Evolutionary conservation across 1,140 invertebrate species (phyloP).

Genomic region (Leptopilina boulardi): DNA sequence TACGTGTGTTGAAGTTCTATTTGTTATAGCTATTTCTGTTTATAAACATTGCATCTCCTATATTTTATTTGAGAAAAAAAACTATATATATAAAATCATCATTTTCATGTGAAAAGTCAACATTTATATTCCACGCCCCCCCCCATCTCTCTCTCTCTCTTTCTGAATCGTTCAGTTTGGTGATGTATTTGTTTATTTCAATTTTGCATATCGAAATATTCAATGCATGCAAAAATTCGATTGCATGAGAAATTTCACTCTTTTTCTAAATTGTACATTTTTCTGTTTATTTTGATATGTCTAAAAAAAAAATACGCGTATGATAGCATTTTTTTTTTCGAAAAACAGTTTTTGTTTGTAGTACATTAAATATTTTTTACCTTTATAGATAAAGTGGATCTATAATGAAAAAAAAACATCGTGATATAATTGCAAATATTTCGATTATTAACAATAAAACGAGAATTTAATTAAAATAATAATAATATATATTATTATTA

Average conservation of each 20-base stretch:
- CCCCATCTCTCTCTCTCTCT: no score
- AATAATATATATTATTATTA: no score
- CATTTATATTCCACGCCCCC: slow-evolving; percentile 12
- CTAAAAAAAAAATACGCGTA: no score
- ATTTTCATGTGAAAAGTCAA: slow-evolving; percentile 10
- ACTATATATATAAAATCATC: not conserved
- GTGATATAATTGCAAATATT: no score
- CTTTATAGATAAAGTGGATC: no score
- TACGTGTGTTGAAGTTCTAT: not conserved
- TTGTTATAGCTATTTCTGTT: not conserved
- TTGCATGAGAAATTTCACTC: not conserved
- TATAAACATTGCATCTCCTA: not conserved
- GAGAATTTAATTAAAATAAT: no score
- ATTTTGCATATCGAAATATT: slow-evolving; percentile 14
- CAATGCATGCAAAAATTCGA: slow-evolving; percentile 33
- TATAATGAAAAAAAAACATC: no score
- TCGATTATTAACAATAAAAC: no score
- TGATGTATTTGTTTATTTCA: slow-evolving; percentile 18
- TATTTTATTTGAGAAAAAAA: not conserved
- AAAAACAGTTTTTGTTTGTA: no score
- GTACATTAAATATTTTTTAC: no score
- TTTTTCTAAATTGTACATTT: not conserved
- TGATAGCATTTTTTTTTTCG: no score
- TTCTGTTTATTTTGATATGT: not conserved
- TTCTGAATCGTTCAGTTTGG: not conserved